Evolutionary conservation across 2,113 vertebrate genomes (phyloP), one percentile per base, ranked within the genome.

Genomic region (Pithys albifrons): DNA sequence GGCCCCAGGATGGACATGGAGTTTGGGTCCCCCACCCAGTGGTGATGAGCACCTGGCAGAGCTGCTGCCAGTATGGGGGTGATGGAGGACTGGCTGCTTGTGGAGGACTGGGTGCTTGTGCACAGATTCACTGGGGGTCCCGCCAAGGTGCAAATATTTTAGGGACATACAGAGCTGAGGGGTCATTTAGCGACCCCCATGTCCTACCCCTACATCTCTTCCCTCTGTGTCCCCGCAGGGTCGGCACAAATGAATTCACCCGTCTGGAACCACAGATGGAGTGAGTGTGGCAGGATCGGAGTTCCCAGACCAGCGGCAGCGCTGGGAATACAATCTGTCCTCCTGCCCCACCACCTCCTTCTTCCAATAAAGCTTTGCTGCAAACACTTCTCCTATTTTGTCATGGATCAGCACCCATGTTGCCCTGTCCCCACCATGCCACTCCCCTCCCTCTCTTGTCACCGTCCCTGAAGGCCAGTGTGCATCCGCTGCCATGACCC

Each of bases 231-330:
- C 12, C 14, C 28, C n/a, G 14, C 39, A 87, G 84, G 22, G 10
- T 16, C 0, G 73, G 84, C 46, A 12, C 31, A 46, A 52, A 86
- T 1, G 1, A 0, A 3, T 86, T 86, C 27, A 0, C 0, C 3
- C 27, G 17, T 22, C 5, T 8, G 2, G 39, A 39, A 39, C 39
- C 39, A 39, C 5, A 3, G 3, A 4, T 3, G 12, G 8, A 37
- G 7, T 14, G 46, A 45, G 10, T 7, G 17, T 52, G 54, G 9
- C 15, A 69, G 20, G 7, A 14, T 3, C 35, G n/a, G n/a, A n/a
- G n/a, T n/a, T n/a, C n/a, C n/a, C n/a, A n/a, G n/a, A 14, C 22
- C 59, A 45, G 11, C 7, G 3, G 16, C 17, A 27, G 3, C 17
- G 19, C 72, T 29, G 9, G 10, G 4, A 7, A 18, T 35, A 31